Percentiles rank a stretch among this genome's conserved stretches.
These are phyloP conservation scores for Perca flavescens DNA, from an alignment of 2,113 vertebrate species.

Conservation along the genomic window DNA sequence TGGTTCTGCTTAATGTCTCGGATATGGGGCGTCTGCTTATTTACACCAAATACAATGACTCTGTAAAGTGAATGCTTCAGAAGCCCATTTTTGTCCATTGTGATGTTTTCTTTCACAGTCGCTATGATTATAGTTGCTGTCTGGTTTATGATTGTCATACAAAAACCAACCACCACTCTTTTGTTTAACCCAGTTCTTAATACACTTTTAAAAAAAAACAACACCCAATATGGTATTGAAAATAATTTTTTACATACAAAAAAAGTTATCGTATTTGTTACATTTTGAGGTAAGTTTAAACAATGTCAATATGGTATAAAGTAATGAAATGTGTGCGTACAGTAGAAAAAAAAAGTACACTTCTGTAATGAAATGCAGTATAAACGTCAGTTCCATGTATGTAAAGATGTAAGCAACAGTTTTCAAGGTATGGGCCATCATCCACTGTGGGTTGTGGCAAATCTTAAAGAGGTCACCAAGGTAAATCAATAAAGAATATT, in stretches of 20 bases:
- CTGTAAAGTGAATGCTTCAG: conserved; percentile 11
- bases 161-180: too few species aligned
- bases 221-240: neutral
- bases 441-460: neutral
- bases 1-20: conserved; percentile 15
- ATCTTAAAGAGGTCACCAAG: neutral
- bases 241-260: neutral
- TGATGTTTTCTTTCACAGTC: conserved; percentile 5
- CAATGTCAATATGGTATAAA: neutral
- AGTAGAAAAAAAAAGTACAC: neutral
- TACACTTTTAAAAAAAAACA: too few species aligned
- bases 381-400: neutral
- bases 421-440: neutral
- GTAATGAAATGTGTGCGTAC: neutral
- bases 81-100: conserved; percentile 14
- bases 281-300: neutral
- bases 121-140: neutral
- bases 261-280: neutral
- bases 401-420: neutral
- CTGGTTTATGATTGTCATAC: neutral
- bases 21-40: conserved; percentile 46
- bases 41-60: conserved; percentile 24
- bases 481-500: neutral
- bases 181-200: neutral
- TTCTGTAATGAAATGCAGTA: neutral